Percentiles rank a stretch among this genome's conserved stretches.
These are phyloP conservation scores for Hyppa rectilinea DNA, from an alignment of 2,888 invertebrate species.

Conservation along the genomic window DNA sequence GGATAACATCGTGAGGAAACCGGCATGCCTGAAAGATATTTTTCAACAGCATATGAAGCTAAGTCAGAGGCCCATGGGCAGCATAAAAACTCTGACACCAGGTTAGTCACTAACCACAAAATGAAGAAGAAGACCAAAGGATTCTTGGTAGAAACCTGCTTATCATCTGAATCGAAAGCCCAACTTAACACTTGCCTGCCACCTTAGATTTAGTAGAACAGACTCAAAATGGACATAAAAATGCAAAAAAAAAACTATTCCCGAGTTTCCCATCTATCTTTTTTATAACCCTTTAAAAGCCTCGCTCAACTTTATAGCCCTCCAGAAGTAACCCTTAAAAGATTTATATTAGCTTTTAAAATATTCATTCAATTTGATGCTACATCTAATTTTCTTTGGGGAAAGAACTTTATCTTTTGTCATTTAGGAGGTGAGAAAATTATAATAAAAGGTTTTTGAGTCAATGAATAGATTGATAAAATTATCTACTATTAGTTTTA, in stretches of 20 bases:
- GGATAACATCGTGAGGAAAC: too few relatives aligned
- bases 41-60: too few relatives aligned
- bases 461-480: not conserved
- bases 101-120: too few relatives aligned
- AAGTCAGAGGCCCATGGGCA: too few relatives aligned
- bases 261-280: constrained; percentile 36
- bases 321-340: constrained; percentile 47
- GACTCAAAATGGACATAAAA: constrained; percentile 25
- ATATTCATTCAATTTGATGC: constrained; percentile 59
- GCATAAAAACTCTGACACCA: too few relatives aligned
- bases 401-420: constrained; percentile 29
- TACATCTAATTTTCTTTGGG: constrained; percentile 40
- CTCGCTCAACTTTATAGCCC: constrained; percentile 38
- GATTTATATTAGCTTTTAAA: constrained; percentile 56
- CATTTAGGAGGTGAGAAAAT: constrained; percentile 17
- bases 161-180: not conserved
- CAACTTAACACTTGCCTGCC: not conserved
- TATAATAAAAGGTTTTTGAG: constrained; percentile 24
- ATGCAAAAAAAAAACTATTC: constrained; percentile 39
- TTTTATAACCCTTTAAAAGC: constrained; percentile 57
- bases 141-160: not conserved
- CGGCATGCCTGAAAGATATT: too few relatives aligned
- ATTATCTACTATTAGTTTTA: too few relatives aligned
- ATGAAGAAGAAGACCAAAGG: too few relatives aligned
- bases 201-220: not conserved